A percentile compares a stretch with the other conserved stretches of the same genome.
Evolutionary conservation across 2,113 vertebrate species (phyloP).

Genomic region (Apteryx mantelli): DNA sequence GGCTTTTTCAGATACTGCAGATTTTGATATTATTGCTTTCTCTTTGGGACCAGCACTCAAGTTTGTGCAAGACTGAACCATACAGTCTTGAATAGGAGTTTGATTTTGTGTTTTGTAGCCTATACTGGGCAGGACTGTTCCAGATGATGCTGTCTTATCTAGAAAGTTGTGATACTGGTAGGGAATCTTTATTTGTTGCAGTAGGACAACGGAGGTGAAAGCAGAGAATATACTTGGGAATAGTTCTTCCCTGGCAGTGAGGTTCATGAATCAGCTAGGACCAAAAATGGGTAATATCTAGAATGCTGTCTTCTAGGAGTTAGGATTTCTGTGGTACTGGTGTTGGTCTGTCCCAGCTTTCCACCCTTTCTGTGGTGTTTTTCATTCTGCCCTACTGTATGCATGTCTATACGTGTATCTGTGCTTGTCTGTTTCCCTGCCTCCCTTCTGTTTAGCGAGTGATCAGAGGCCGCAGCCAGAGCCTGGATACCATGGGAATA

Average conservation of each 20-base stretch:
- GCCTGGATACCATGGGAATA: conserved; percentile 86
- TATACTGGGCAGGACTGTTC: background rate
- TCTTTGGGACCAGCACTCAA: background rate
- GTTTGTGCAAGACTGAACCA: background rate
- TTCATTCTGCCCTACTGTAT: conserved; percentile 19
- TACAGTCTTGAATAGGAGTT: background rate
- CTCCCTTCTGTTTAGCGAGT: conserved; percentile 81
- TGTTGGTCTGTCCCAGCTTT: background rate
- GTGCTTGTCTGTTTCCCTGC: conserved; percentile 67
- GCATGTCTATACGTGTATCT: conserved; percentile 51
- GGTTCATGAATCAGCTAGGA: background rate
- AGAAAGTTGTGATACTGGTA: background rate
- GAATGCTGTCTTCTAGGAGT: background rate
- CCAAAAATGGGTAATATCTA: background rate
- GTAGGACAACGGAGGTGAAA: background rate
- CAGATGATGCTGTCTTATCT: background rate
- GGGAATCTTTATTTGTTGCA: background rate
- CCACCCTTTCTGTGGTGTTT: conserved; percentile 4
- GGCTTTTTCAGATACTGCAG: background rate
- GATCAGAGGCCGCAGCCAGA: conserved; percentile 89
- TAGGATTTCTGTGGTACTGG: conserved; percentile 24
- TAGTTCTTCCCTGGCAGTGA: background rate
- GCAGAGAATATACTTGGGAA: background rate
- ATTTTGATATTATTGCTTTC: background rate
- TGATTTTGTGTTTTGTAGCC: background rate